Percentiles rank a stretch among this genome's conserved stretches.
Evolutionary conservation across 2,888 invertebrate genomes (phyloP).

Genomic region (Neocrepidodera transversa): DNA sequence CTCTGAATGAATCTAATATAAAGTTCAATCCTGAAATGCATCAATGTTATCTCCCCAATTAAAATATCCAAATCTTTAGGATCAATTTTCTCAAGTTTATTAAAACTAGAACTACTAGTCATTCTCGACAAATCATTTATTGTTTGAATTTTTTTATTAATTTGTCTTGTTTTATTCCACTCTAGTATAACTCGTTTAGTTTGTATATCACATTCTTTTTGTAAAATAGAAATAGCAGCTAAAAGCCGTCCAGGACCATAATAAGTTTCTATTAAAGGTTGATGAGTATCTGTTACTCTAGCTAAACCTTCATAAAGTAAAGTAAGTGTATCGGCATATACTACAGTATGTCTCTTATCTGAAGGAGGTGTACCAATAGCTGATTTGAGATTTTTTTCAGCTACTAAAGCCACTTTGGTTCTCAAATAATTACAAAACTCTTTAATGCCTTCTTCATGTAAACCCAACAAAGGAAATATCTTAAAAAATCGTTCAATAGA

Average conservation of each 20-base stretch:
- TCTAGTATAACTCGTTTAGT: slow-evolving; percentile 70
- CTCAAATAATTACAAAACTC: slow-evolving; percentile 89
- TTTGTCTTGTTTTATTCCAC: slow-evolving; percentile 74
- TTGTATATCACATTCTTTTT: slow-evolving; percentile 79
- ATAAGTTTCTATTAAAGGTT: slow-evolving; percentile 87
- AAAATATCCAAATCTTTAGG: slow-evolving; percentile 86
- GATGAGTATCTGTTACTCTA: slow-evolving; percentile 83
- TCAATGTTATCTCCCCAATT: slow-evolving; percentile 88
- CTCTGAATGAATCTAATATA: slow-evolving; percentile 88
- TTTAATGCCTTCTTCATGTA: slow-evolving; percentile 87
- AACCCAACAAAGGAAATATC: slow-evolving; percentile 92
- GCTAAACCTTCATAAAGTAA: slow-evolving; percentile 86
- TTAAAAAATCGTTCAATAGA: slow-evolving; percentile 96
- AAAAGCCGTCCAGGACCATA: slow-evolving; percentile 83
- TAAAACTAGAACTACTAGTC: slow-evolving; percentile 55
- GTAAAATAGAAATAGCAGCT: slow-evolving; percentile 74
- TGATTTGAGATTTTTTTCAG: slow-evolving; percentile 74
- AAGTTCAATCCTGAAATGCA: slow-evolving; percentile 89
- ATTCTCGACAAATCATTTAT: slow-evolving; percentile 67
- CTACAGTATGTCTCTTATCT: slow-evolving; percentile 77
- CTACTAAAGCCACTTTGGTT: slow-evolving; percentile 73
- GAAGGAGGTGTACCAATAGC: slow-evolving; percentile 70
- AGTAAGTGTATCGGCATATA: slow-evolving; percentile 86
- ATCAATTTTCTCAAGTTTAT: slow-evolving; percentile 69
- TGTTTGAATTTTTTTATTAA: slow-evolving; percentile 68